Conservation (phyloP, 2,113 vertebrate species). For the Hyperoodon ampullatus region DNA sequence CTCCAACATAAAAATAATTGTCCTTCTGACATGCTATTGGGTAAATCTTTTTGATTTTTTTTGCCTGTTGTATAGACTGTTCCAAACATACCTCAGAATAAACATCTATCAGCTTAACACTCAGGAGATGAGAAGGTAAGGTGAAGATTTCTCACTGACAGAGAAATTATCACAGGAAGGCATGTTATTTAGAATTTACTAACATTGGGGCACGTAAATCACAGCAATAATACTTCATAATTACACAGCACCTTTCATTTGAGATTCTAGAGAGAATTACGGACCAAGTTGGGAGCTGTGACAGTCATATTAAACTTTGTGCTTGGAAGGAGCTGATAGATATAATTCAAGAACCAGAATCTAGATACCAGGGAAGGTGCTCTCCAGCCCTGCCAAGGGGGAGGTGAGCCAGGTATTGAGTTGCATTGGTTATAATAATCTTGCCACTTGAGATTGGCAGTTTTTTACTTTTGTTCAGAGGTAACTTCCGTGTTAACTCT, state of each 20-base stretch:
- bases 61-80: background rate
- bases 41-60: background rate
- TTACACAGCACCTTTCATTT: background rate
- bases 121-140: background rate
- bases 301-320: background rate
- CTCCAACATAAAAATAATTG: background rate
- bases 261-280: background rate
- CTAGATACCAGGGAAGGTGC: background rate
- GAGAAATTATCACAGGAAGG: background rate
- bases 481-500: background rate
- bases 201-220: constrained; percentile 28
- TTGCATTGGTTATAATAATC: background rate
- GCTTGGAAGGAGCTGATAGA: background rate
- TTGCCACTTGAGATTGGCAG: background rate
- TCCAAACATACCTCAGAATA: background rate
- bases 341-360: background rate
- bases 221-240: background rate
- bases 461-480: background rate
- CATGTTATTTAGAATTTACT: background rate
- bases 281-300: background rate
- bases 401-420: no score
- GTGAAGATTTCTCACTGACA: constrained; percentile 21
- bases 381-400: background rate
- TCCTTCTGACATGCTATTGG: background rate
- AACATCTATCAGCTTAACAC: background rate